A percentile compares a stretch with the other conserved stretches of the same genome.
Conservation (phyloP, 2,113 vertebrate species). For the Engraulis encrasicolus region DNA sequence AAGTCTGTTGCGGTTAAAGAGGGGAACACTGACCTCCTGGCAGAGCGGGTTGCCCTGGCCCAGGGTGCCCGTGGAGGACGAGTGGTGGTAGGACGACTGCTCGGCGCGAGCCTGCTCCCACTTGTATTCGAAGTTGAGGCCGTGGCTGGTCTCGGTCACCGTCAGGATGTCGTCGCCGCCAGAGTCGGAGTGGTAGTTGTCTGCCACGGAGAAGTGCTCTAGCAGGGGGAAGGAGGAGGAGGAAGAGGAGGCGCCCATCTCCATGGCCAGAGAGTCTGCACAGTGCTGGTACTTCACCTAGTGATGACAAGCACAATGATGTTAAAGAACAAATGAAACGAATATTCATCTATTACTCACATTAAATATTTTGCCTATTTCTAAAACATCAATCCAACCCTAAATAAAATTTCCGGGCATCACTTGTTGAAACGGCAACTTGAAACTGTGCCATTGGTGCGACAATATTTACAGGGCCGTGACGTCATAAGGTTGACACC, state of each 20-base stretch:
- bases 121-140: conserved; percentile 96
- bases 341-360: too few species aligned
- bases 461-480: too few species aligned
- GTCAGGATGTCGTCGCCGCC: conserved; percentile 94
- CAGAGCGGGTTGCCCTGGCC: conserved; percentile 75
- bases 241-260: conserved; percentile 66
- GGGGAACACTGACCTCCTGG: conserved; percentile 83
- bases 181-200: conserved; percentile 85
- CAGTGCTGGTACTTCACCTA: too few species aligned
- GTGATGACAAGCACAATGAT: too few species aligned
- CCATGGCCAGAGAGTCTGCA: conserved; percentile 55
- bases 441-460: too few species aligned
- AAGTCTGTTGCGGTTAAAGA: too few species aligned
- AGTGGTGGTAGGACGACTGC: conserved; percentile 65
- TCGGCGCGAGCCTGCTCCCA: conserved; percentile 87
- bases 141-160: conserved; percentile 92
- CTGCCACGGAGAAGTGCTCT: conserved; percentile 82
- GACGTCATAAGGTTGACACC: too few species aligned
- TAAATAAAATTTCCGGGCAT: too few species aligned
- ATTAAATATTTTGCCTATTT: too few species aligned
- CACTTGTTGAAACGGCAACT: too few species aligned
- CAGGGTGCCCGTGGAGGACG: conserved; percentile 63
- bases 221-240: conserved; percentile 89
- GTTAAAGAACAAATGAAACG: too few species aligned
- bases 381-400: too few species aligned